Evolutionary conservation across 1,140 invertebrate species (phyloP), one percentile per base, ranked within the genome.

Genomic region (Cepaea nemoralis): DNA sequence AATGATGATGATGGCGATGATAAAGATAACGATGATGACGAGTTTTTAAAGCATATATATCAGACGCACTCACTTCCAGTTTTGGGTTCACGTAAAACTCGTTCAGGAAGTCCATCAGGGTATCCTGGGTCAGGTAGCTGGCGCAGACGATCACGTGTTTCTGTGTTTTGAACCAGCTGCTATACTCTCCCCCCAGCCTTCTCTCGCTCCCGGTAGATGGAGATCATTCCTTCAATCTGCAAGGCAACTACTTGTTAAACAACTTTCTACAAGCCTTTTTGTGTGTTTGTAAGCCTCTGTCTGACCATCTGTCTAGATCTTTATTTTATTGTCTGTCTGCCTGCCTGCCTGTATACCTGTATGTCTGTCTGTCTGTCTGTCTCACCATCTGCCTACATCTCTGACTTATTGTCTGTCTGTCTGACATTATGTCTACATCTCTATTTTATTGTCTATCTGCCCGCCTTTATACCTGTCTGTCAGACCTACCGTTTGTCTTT

Each of bases 11-110:
- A 5, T 10, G 19, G n/a, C n/a, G 50, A 55, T 14, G 22, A 8
- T 55, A n/a, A n/a, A n/a, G n/a, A n/a, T n/a, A n/a, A n/a, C n/a
- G n/a, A n/a, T n/a, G n/a, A n/a, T n/a, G n/a, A n/a, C n/a, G n/a
- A n/a, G n/a, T n/a, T n/a, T n/a, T n/a, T n/a, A n/a, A n/a, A n/a
- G n/a, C n/a, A n/a, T n/a, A n/a, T n/a, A n/a, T n/a, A n/a, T n/a
- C n/a, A n/a, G n/a, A n/a, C n/a, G 5, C n/a, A 31, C 42, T 48
- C 40, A 95, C 95, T 93, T 95, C 94, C 59, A 99, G 93, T 81
- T 98, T 92, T 0, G 97, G 97, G 93, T 99, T 97, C 24, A 97
- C 97, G 90, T 99, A 99, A 92, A 99, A 99, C 92, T 99, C 98
- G 89, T 98, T 98, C 42, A 99, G 94, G 91, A 99, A 99, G 92